Percentiles rank a stretch among this genome's conserved stretches.
Conservation (phyloP, 2,797 vertebrate species). For the Acanthurus leucopareius region DNA sequence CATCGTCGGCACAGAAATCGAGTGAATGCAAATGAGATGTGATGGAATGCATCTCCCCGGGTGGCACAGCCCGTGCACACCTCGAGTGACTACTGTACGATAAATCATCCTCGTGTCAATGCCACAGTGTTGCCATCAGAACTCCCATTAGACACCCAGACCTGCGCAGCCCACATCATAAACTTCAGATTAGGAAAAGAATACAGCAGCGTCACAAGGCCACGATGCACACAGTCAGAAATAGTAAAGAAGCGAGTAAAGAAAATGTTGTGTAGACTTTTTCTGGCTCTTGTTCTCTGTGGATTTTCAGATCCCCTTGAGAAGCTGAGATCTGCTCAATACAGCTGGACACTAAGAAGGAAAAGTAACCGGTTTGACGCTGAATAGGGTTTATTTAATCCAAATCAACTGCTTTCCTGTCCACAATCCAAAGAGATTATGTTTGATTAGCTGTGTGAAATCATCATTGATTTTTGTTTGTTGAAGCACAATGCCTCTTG, state of each 20-base stretch:
- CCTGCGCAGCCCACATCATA: slow-evolving; percentile 35
- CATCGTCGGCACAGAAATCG: slow-evolving; percentile 55
- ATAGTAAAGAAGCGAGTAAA: neutral
- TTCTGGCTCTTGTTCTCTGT: slow-evolving; percentile 8
- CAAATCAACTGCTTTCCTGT: slow-evolving; percentile 53
- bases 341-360: slow-evolving; percentile 26
- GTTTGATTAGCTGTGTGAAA: slow-evolving; percentile 69
- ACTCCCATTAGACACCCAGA: slow-evolving; percentile 48
- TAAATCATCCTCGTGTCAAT: slow-evolving; percentile 68
- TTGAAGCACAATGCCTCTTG: slow-evolving; percentile 20
- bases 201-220: neutral
- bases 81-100: slow-evolving; percentile 46
- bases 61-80: slow-evolving; percentile 51
- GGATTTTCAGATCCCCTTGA: slow-evolving; percentile 19
- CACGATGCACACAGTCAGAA: neutral
- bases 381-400: slow-evolving; percentile 52
- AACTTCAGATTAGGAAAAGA: slow-evolving; percentile 27
- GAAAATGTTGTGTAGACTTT: slow-evolving; percentile 16
- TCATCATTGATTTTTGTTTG: slow-evolving; percentile 68
- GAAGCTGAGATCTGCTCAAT: slow-evolving; percentile 23
- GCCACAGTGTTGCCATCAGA: slow-evolving; percentile 46
- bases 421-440: slow-evolving; percentile 58
- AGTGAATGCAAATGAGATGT: slow-evolving; percentile 73
- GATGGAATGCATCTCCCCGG: slow-evolving; percentile 70
- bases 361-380: slow-evolving; percentile 28